These are phyloP conservation scores for Rhopilema esculentum DNA, from an alignment of 30 jellyfish, hydroid and myxozoan genomes.

Conservation along the genomic window DNA sequence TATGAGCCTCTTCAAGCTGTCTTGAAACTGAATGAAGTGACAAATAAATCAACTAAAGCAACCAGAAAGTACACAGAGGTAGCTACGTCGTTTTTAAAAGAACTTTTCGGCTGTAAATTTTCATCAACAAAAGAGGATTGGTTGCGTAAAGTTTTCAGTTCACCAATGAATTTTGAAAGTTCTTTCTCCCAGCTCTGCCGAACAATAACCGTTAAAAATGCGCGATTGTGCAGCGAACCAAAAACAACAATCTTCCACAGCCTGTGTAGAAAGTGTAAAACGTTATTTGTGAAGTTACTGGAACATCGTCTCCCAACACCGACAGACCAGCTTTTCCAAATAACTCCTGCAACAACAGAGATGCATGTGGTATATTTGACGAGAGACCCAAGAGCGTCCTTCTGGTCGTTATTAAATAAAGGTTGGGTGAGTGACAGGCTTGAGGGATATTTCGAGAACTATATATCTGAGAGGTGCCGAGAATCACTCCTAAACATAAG, in stretches of 20 bases:
- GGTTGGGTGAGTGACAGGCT: slow-evolving; percentile 62
- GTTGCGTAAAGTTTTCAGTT: neutral
- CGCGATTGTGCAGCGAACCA: slow-evolving; percentile 25
- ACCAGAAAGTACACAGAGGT: neutral
- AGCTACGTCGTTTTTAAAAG: slow-evolving; percentile 12
- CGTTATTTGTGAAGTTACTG: slow-evolving; percentile 19
- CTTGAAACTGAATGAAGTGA: slow-evolving; percentile 1
- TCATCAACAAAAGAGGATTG: neutral
- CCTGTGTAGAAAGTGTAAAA: slow-evolving; percentile 1
- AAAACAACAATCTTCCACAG: neutral
- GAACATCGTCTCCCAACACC: slow-evolving; percentile 36
- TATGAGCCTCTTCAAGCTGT: slow-evolving; percentile 78
- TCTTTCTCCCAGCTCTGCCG: slow-evolving; percentile 14
- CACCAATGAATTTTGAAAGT: neutral
- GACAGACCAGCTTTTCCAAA: neutral
- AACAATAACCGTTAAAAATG: neutral
- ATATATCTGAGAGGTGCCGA: slow-evolving; percentile 43
- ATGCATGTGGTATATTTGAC: slow-evolving; percentile 32
- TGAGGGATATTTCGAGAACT: slow-evolving; percentile 27
- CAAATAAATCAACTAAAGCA: neutral
- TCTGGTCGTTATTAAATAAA: slow-evolving; percentile 68
- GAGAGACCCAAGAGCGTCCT: slow-evolving; percentile 83
- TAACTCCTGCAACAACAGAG: neutral
- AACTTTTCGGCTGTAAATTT: slow-evolving; percentile 15
- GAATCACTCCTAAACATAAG: slow-evolving; percentile 48